Evolutionary conservation across 2,797 vertebrate species (phyloP).

Genomic region (Onychomys torridus): DNA sequence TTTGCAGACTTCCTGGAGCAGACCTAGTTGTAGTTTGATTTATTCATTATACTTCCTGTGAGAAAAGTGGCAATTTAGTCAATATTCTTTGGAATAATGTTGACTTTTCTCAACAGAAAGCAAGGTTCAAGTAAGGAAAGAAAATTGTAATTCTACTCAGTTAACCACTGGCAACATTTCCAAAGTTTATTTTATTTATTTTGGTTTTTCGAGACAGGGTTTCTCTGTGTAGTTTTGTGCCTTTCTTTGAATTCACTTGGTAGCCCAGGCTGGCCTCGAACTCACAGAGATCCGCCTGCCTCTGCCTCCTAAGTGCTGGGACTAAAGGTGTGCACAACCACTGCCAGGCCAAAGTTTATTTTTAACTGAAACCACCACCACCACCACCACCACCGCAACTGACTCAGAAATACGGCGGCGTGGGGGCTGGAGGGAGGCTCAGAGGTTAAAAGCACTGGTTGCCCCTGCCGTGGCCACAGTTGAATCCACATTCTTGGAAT

Average conservation of each 20-base stretch:
- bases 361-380: background rate
- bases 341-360: background rate
- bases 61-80: constrained; percentile 30
- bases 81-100: constrained; percentile 14
- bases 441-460: background rate
- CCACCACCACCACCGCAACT: background rate
- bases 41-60: background rate
- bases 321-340: no score
- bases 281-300: no score
- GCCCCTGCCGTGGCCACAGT: background rate
- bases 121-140: constrained; percentile 1
- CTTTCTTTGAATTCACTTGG: no score
- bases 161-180: background rate
- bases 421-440: background rate
- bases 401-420: background rate
- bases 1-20: constrained; percentile 15
- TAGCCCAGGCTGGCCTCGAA: no score
- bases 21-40: background rate
- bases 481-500: background rate
- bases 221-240: no score
- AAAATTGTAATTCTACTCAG: background rate
- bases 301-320: no score
- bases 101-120: constrained; percentile 13
- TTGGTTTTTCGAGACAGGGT: no score
- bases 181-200: background rate